Evolutionary conservation across 2,888 invertebrate genomes (phyloP).

Genomic region (Tridacna gigas): DNA sequence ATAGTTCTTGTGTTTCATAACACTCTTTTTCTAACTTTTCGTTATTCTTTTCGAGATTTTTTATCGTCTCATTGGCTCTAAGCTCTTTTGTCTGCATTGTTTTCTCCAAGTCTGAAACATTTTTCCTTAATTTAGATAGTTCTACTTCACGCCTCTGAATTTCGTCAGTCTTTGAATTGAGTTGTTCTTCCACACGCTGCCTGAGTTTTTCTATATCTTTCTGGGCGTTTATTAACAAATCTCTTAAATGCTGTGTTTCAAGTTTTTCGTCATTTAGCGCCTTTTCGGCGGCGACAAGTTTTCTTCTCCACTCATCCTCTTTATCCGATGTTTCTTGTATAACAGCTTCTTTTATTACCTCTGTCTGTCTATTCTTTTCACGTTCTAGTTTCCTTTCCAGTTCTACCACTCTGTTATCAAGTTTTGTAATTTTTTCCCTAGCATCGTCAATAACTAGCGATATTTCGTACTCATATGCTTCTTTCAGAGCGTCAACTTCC

Average conservation of each 20-base stretch:
- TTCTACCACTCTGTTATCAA: slow-evolving; percentile 69
- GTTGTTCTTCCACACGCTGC: slow-evolving; percentile 72
- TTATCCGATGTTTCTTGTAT: slow-evolving; percentile 62
- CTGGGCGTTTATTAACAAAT: slow-evolving; percentile 81
- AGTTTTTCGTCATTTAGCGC: slow-evolving; percentile 77
- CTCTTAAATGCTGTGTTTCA: slow-evolving; percentile 80
- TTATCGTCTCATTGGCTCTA: slow-evolving; percentile 67
- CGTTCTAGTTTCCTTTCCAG: slow-evolving; percentile 68
- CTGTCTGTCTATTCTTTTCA: slow-evolving; percentile 62
- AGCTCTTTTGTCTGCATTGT: slow-evolving; percentile 72
- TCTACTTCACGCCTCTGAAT: slow-evolving; percentile 72
- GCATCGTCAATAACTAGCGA: slow-evolving; percentile 78
- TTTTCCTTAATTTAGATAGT: slow-evolving; percentile 70
- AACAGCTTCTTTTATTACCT: slow-evolving; percentile 61
- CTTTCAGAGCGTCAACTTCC: slow-evolving; percentile 81
- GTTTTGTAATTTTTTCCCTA: slow-evolving; percentile 64
- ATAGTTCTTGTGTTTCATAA: slow-evolving; percentile 71
- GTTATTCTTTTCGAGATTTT: slow-evolving; percentile 72
- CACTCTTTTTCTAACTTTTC: slow-evolving; percentile 76
- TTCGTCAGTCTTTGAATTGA: slow-evolving; percentile 74
- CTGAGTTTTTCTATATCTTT: slow-evolving; percentile 81
- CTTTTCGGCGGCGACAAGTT: slow-evolving; percentile 70
- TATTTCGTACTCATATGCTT: slow-evolving; percentile 82
- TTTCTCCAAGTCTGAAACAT: slow-evolving; percentile 71
- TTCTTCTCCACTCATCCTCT: slow-evolving; percentile 76